Conservation (phyloP, 2,888 invertebrate genomes). For the Caenorhabditis becei region DNA sequence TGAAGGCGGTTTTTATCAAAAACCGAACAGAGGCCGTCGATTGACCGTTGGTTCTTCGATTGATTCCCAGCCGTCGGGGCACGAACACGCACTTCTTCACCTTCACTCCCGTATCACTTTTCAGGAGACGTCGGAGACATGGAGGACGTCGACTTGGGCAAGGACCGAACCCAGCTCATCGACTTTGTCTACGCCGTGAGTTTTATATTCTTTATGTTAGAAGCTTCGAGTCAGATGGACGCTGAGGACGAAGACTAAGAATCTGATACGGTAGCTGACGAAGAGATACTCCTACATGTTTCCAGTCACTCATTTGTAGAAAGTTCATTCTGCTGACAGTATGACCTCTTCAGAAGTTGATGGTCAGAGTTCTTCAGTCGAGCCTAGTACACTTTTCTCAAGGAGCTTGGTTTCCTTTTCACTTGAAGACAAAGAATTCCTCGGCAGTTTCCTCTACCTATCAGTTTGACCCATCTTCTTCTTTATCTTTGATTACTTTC, state of each 20-base stretch:
- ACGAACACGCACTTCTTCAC: slow-evolving; percentile 16
- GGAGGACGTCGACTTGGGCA: slow-evolving; percentile 73
- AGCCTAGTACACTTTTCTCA: no score
- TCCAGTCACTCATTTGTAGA: no score
- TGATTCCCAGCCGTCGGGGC: slow-evolving; percentile 31
- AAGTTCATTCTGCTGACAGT: no score
- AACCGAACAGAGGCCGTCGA: slow-evolving; percentile 62
- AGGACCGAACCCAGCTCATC: slow-evolving; percentile 69
- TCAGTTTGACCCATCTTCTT: background rate
- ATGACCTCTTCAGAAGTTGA: no score
- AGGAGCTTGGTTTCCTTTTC: no score
- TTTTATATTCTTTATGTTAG: background rate
- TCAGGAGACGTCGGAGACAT: slow-evolving; percentile 57
- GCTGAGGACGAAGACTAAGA: background rate
- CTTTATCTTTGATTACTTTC: background rate
- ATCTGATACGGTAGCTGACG: no score
- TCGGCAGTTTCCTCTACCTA: background rate
- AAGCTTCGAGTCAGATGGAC: no score
- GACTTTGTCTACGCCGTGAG: slow-evolving; percentile 71
- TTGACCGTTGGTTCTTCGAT: slow-evolving; percentile 62
- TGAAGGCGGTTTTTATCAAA: slow-evolving; percentile 60
- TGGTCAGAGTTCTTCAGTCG: no score
- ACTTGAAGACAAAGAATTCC: no score
- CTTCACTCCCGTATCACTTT: slow-evolving; percentile 12
- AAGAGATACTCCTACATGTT: no score